These are phyloP conservation scores for Aix galericulata DNA, from an alignment of 2,113 vertebrate genomes.

Conservation along the genomic window DNA sequence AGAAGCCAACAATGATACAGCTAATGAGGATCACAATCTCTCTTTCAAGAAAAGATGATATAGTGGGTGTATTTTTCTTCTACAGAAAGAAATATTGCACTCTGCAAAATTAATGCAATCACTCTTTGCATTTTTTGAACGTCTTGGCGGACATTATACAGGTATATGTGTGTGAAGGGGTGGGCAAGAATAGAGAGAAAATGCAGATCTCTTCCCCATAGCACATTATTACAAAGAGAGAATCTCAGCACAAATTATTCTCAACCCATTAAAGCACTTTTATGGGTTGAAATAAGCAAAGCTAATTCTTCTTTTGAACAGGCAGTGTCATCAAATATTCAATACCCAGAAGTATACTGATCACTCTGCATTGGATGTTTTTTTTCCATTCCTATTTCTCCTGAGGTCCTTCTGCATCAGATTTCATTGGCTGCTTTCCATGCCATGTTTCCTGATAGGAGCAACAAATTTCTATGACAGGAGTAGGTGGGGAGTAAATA, in stretches of 20 bases:
- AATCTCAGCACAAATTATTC: conserved; percentile 33
- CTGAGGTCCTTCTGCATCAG: background rate
- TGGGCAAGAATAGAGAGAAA: background rate
- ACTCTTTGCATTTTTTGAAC: background rate
- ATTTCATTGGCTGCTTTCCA: background rate
- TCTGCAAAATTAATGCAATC: background rate
- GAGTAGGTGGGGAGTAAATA: background rate
- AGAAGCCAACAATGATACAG: background rate
- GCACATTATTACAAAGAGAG: background rate
- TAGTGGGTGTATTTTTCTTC: background rate
- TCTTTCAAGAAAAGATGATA: background rate
- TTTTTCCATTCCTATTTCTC: background rate
- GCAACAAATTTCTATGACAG: background rate
- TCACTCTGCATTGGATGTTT: background rate
- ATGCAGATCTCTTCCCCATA: background rate
- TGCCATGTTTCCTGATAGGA: background rate
- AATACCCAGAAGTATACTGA: background rate
- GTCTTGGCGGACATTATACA: background rate
- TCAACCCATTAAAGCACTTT: conserved; percentile 22
- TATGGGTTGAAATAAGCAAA: conserved; percentile 30
- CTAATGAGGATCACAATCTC: background rate
- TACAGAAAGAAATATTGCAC: background rate
- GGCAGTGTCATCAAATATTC: conserved; percentile 33
- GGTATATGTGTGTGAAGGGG: background rate
- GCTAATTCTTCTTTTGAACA: conserved; percentile 48